Conservation (phyloP, 2,888 invertebrate genomes). For the Hipparchia sbordonii region DNA sequence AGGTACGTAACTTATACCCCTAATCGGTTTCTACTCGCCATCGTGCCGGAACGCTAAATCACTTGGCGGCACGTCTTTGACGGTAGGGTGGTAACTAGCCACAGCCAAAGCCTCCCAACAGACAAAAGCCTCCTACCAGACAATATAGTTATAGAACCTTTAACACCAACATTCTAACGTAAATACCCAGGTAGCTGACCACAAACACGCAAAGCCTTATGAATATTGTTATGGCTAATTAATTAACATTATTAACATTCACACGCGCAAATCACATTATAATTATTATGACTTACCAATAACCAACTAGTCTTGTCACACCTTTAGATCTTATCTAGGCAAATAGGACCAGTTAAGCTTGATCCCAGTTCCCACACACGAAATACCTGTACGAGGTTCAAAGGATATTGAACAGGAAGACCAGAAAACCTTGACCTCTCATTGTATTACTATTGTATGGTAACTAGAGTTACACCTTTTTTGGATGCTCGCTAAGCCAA, state of each 20-base stretch:
- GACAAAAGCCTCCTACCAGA: too few relatives aligned
- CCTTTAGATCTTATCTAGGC: constrained; percentile 35
- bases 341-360: constrained; percentile 28
- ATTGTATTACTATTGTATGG: neutral
- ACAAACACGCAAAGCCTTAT: constrained; percentile 14
- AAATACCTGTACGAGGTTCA: constrained; percentile 5
- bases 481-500: neutral
- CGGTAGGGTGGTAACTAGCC: too few relatives aligned
- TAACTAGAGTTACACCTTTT: constrained; percentile 1
- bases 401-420: constrained; percentile 6
- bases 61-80: too few relatives aligned
- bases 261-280: constrained; percentile 29
- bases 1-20: too few relatives aligned
- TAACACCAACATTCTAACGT: constrained; percentile 11
- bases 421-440: constrained; percentile 18
- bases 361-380: neutral
- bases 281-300: constrained; percentile 35
- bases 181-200: neutral
- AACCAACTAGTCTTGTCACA: constrained; percentile 29
- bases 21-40: too few relatives aligned
- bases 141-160: too few relatives aligned
- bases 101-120: too few relatives aligned
- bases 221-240: constrained; percentile 26
- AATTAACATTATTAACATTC: constrained; percentile 37
- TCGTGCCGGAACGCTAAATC: too few relatives aligned